Evolutionary conservation across 2,888 invertebrate species (phyloP).

Genomic region (Eristalis pertinax): DNA sequence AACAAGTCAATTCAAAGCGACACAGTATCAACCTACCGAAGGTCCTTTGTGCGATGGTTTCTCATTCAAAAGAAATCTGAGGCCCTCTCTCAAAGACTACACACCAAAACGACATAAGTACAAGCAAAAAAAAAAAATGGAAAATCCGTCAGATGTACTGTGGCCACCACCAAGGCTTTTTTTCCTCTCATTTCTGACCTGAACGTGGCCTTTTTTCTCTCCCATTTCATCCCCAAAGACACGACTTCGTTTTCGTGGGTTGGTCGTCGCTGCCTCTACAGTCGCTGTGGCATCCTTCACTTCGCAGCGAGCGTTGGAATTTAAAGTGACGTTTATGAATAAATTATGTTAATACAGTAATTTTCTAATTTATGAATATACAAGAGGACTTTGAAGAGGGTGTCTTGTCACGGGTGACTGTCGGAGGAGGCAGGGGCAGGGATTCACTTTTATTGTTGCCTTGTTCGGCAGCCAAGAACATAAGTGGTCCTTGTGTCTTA

Average conservation of each 20-base stretch:
- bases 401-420: no score
- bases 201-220: slow-evolving; percentile 14
- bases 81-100: not conserved
- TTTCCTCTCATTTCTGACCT: slow-evolving; percentile 38
- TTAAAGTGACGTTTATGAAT: slow-evolving; percentile 80
- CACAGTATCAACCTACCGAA: slow-evolving; percentile 15
- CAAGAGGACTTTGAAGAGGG: slow-evolving; percentile 64
- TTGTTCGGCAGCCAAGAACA: slow-evolving; percentile 16
- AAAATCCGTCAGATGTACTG: slow-evolving; percentile 31
- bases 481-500: slow-evolving; percentile 60
- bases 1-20: slow-evolving; percentile 34
- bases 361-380: slow-evolving; percentile 74
- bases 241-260: not conserved
- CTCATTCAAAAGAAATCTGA: slow-evolving; percentile 16
- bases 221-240: not conserved
- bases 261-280: slow-evolving; percentile 8
- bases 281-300: slow-evolving; percentile 29
- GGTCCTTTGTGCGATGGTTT: slow-evolving; percentile 31
- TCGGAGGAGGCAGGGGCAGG: not conserved
- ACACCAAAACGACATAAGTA: not conserved
- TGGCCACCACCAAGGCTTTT: not conserved
- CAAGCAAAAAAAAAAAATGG: slow-evolving; percentile 8
- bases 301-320: slow-evolving; percentile 72
- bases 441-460: slow-evolving; percentile 1
- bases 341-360: slow-evolving; percentile 81